Percentiles rank a stretch among this genome's conserved stretches.
phyloP scores from a whole-genome alignment of 2,888 invertebrate genomes.

The Philhelius pedissequus region DNA sequence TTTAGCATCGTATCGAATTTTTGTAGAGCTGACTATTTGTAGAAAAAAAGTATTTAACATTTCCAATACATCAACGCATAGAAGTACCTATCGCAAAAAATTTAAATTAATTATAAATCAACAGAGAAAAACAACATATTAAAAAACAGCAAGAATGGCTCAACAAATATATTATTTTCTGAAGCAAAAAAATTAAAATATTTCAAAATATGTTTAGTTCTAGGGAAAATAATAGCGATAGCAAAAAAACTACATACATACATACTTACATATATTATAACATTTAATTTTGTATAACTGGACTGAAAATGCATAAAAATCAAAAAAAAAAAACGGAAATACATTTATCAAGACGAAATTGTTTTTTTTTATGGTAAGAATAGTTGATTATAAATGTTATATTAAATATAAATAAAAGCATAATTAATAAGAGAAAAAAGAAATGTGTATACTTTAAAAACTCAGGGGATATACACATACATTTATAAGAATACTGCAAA shows the following conservation, averaged over 20 bases:
- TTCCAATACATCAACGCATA: background rate
- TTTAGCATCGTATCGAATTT: background rate
- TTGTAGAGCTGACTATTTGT: background rate
- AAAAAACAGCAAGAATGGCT: background rate
- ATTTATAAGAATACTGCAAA: too few relatives aligned
- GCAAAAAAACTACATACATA: too few relatives aligned
- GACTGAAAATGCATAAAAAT: slow-evolving; percentile 57
- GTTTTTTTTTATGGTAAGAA: slow-evolving; percentile 20
- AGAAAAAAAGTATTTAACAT: background rate
- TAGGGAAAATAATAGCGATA: background rate
- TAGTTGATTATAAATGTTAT: background rate
- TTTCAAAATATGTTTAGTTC: background rate
- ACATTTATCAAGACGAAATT: background rate
- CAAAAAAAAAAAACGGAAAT: slow-evolving; percentile 33
- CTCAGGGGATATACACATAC: background rate
- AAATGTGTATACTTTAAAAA: background rate
- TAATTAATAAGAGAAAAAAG: background rate
- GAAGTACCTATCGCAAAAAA: background rate
- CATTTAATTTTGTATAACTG: slow-evolving; percentile 42
- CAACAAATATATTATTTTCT: background rate
- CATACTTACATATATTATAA: slow-evolving; percentile 27
- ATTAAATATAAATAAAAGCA: background rate
- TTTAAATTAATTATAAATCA: background rate
- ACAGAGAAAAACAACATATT: background rate
- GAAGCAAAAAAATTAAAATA: background rate